Evolutionary conservation across 2,888 invertebrate species (phyloP), one percentile per base, ranked within the genome.

Genomic region (Drosophila affinis): DNA sequence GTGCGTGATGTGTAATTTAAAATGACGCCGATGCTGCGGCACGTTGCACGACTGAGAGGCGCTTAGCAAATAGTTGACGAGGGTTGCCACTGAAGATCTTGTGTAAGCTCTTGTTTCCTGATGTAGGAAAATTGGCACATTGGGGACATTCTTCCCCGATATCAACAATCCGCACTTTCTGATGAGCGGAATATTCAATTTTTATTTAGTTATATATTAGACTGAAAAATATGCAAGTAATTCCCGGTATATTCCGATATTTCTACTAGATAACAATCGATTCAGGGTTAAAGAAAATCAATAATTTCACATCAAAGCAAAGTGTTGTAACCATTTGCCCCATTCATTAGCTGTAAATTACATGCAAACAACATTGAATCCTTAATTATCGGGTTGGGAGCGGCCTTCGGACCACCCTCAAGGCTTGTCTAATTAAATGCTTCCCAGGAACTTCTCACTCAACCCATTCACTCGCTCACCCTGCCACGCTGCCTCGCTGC

Each of bases 1-100:
- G 75, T 67, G 53, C 64, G 76, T 68, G 78, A 79, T 82, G 74
- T 78, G 88, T 80, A 88, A 83, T 83, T 83, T 86, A 80, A 83
- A 88, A 83, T 86, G 78, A 86, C 69, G 86, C 67, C 61, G 70
- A 75, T 76, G 83, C 83, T 82, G 81, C 70, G 65, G 80, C 86
- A 76, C 83, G 86, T 86, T 78, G 75, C 85, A 78, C 64, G 68
- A 56, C 68, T 49, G 59, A 54, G 51, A 56, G 62, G 64, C 44
- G 56, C 55, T 62, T 59, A 65, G 60, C 70, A 70, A 72, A 72
- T 59, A 45, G 63, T 53, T 32, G 32, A 51, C 87, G 88, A 84
- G 87, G 78, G 76, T 32, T 61, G 39, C 47, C 49, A 9, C n/a
- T 29, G 53, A 52, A 75, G 56, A 48, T 17, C 12, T 44, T 44